phyloP scores from a whole-genome alignment of 1,140 invertebrate species.

The Ooceraea biroi region DNA sequence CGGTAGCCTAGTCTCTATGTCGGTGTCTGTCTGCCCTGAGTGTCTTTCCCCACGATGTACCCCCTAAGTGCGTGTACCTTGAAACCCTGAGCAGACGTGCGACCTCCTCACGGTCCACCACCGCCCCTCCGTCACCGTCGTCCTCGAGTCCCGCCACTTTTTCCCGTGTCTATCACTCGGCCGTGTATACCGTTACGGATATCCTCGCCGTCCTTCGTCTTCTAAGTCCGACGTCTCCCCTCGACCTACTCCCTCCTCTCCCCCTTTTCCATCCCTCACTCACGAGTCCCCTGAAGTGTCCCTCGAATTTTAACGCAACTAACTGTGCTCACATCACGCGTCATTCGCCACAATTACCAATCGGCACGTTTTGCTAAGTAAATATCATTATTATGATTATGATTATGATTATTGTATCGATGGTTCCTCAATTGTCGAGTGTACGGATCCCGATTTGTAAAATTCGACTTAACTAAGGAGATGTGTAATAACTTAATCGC shows the following conservation, averaged over 20 bases:
- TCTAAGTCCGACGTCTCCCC: constrained; percentile 64
- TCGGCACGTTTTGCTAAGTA: constrained; percentile 83
- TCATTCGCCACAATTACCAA: constrained; percentile 80
- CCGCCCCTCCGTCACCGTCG: constrained; percentile 15
- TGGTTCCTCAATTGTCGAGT: constrained; percentile 84
- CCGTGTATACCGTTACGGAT: constrained; percentile 39
- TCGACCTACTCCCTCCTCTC: constrained; percentile 38
- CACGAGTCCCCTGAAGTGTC: constrained; percentile 2
- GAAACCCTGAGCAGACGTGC: constrained; percentile 71
- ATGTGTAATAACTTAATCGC: constrained; percentile 74
- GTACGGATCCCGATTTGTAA: constrained; percentile 82
- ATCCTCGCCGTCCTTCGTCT: constrained; percentile 66
- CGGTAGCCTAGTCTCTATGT: constrained; percentile 84
- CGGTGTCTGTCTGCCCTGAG: constrained; percentile 84
- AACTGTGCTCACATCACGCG: constrained; percentile 80
- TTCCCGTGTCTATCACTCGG: constrained; percentile 5
- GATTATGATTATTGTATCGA: constrained; percentile 81
- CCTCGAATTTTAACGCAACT: constrained; percentile 73
- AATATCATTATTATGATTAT: constrained; percentile 71
- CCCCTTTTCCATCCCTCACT: background rate
- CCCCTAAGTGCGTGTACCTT: constrained; percentile 76
- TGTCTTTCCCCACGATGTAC: constrained; percentile 83
- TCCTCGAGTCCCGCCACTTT: constrained; percentile 14
- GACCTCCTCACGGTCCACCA: constrained; percentile 50
- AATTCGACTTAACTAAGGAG: constrained; percentile 80